Conservation (phyloP, 1,140 invertebrate genomes). For the Papilio xuthus region DNA sequence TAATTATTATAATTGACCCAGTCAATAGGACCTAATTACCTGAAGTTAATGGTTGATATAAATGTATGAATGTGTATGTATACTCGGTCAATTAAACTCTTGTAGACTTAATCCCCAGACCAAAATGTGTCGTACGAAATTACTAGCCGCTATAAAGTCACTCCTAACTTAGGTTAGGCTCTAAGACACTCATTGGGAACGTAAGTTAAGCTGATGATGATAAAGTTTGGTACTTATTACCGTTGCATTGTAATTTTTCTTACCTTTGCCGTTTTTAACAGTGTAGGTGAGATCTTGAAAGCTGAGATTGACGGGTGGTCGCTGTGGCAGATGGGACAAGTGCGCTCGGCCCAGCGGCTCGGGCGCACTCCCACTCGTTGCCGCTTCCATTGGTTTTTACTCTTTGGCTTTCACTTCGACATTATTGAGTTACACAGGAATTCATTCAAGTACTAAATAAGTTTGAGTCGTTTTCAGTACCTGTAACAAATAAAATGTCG, state of each 20-base stretch:
- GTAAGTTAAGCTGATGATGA: no score
- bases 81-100: no score
- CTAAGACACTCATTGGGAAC: no score
- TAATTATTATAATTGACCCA: no score
- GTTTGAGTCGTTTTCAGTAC: background rate
- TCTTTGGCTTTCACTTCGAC: conserved; percentile 21
- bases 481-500: conserved; percentile 4
- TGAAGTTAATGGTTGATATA: no score
- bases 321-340: conserved; percentile 83
- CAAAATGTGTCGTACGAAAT: no score
- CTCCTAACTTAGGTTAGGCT: no score
- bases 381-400: conserved; percentile 45
- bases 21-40: no score
- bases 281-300: conserved; percentile 87
- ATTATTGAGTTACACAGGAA: conserved; percentile 11
- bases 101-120: no score
- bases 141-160: no score
- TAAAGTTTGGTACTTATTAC: background rate
- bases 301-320: conserved; percentile 86
- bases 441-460: background rate
- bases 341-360: conserved; percentile 59
- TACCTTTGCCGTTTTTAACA: conserved; percentile 85
- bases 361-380: conserved; percentile 38
- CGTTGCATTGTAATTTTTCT: conserved; percentile 51
- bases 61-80: no score